A percentile compares a stretch with the other conserved stretches of the same genome.
Evolutionary conservation across 2,888 invertebrate genomes (phyloP).

Genomic region (Sclerodermus sp.): DNA sequence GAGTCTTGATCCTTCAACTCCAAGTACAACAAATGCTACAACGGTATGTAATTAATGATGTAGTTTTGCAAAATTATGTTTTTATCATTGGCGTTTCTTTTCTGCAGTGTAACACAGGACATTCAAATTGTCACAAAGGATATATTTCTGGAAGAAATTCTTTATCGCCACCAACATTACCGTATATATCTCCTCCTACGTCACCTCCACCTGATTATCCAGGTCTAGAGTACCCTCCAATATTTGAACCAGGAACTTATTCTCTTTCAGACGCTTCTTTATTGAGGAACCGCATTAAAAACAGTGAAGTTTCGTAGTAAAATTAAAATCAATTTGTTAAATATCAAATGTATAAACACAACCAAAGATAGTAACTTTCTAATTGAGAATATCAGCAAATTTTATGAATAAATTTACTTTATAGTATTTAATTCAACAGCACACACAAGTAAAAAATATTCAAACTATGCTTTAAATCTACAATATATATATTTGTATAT

Average conservation of each 20-base stretch:
- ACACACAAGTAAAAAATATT: no score
- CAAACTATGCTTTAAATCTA: background rate
- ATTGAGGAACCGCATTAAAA: conserved; percentile 39
- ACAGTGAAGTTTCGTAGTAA: conserved; percentile 17
- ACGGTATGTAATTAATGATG: conserved; percentile 21
- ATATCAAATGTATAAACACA: conserved; percentile 37
- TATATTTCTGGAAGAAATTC: conserved; percentile 34
- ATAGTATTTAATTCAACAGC: background rate
- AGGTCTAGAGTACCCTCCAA: conserved; percentile 82
- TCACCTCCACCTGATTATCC: conserved; percentile 70
- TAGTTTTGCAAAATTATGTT: background rate
- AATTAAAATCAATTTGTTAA: background rate
- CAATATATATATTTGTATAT: background rate
- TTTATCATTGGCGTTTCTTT: background rate
- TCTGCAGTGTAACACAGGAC: conserved; percentile 50
- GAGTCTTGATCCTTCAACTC: conserved; percentile 37
- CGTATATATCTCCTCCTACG: conserved; percentile 50
- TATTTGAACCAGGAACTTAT: conserved; percentile 84
- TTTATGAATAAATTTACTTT: background rate
- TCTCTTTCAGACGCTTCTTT: conserved; percentile 65
- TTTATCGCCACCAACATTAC: conserved; percentile 44
- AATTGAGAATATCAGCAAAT: background rate
- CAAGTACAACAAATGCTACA: conserved; percentile 21
- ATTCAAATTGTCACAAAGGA: conserved; percentile 34
- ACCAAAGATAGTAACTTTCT: conserved; percentile 27